phyloP scores from a whole-genome alignment of 2,797 vertebrate species.

The Dermochelys coriacea region DNA sequence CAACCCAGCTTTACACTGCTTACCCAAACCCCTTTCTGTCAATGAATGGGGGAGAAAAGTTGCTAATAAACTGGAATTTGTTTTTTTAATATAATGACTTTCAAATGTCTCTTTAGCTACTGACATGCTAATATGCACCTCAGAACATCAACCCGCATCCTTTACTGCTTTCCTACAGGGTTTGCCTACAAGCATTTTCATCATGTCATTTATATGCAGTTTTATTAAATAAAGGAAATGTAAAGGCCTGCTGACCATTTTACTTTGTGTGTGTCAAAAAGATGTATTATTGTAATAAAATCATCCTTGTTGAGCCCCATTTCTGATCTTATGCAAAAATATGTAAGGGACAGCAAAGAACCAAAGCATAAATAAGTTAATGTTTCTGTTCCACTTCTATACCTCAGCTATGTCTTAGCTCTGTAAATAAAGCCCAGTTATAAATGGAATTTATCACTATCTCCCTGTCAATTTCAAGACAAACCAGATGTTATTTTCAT shows the following conservation, averaged over 20 bases:
- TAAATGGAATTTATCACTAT: not conserved
- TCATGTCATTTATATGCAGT: constrained; percentile 23
- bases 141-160: not conserved
- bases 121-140: not conserved
- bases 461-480: not conserved
- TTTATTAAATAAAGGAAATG: constrained; percentile 58
- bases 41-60: not conserved
- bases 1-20: not conserved
- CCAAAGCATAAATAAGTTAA: constrained; percentile 22
- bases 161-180: not conserved
- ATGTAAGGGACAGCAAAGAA: not conserved
- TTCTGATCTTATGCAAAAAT: constrained; percentile 18
- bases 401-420: not conserved
- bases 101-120: not conserved
- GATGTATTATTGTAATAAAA: constrained; percentile 58
- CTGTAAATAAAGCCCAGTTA: not conserved
- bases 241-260: constrained; percentile 6
- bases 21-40: not conserved
- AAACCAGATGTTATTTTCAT: not conserved
- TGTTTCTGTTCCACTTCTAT: constrained; percentile 37
- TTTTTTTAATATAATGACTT: not conserved
- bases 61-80: rapidly evolving
- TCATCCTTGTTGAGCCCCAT: constrained; percentile 23
- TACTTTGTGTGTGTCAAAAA: constrained; percentile 24
- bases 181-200: not conserved